Base-by-base conservation (phyloP, 2,113 vertebrate species). In the Xiphophorus hellerii region DNA sequence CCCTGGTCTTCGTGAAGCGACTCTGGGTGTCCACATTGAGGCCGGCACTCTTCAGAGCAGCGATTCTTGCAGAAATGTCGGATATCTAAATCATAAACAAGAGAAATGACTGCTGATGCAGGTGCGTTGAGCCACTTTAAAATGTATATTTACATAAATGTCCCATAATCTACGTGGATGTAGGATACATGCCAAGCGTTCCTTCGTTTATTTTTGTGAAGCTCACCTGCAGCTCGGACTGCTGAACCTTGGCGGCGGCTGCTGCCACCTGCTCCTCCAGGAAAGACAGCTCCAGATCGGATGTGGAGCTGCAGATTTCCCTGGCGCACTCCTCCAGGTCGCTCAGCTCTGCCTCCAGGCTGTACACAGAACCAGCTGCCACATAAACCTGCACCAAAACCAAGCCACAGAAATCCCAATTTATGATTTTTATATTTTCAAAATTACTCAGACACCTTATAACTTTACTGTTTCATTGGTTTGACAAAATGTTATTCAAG, bases 201-300 rank as follows among this genome's bases (percentile, higher is more conserved):
- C 30, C 25, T 66, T 33, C 25, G 14, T 66, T 66, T 27, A 11
- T 8, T 39, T 66, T 35, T 15, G 17, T 48, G 11, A 20, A 25
- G 42, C 87, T 63, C 73, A 99, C 98, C 97, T 98, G 96, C 35
- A 96, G 94, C 82, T 99, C 98, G 0, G 98, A 97, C 1, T 98
- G 97, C 44, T 98, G 97, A 69, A 99, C 97, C 74, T 96, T 96
- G 13, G 97, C 97, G 0, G 97, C 97, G 2, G 97, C 97, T 0
- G 96, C 95, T 30, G 97, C 97, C 77, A 99, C 96, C 91, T 97
- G 96, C 76, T 99, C 97, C 87, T 99, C 98, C 87, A 99, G 94
- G 9, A 95, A 94, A 0, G 94, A 94, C 72, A 99, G 93, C 78
- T 98, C 96, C 0, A 92, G 88, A 14, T 98, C 95, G 0, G 94